Percentiles rank a stretch among this genome's conserved stretches.
Evolutionary conservation across 2,888 invertebrate species (phyloP).

Genomic region (Alentia gelatinosa): DNA sequence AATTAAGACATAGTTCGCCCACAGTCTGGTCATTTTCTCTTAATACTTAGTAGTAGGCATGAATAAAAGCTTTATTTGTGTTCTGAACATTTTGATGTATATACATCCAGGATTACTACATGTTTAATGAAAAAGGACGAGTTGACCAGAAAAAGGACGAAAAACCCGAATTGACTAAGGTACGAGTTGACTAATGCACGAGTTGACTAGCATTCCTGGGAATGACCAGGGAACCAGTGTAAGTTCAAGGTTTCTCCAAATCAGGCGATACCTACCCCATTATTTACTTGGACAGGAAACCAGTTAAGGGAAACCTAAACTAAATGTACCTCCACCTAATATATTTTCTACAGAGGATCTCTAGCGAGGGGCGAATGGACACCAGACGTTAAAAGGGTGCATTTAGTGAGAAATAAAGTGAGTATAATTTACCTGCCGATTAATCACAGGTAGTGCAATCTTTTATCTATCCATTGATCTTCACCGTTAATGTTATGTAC

Average conservation of each 20-base stretch:
- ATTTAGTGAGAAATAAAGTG: conserved; percentile 72
- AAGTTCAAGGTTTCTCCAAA: background rate
- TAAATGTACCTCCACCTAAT: background rate
- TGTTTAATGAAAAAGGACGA: too few relatives aligned
- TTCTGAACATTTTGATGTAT: too few relatives aligned
- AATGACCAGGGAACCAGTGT: background rate
- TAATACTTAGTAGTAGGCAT: too few relatives aligned
- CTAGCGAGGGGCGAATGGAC: conserved; percentile 70
- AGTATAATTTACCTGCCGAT: conserved; percentile 35
- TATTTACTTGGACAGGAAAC: background rate
- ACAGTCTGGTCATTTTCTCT: too few relatives aligned
- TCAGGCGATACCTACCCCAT: background rate
- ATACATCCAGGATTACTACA: too few relatives aligned
- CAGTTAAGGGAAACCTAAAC: background rate
- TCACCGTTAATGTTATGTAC: background rate
- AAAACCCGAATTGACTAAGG: too few relatives aligned
- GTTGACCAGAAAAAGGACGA: too few relatives aligned
- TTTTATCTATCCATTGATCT: background rate
- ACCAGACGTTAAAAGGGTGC: conserved; percentile 68
- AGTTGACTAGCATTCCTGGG: too few relatives aligned
- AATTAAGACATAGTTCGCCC: too few relatives aligned
- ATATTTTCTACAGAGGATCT: background rate
- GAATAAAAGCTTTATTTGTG: too few relatives aligned
- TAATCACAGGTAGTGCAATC: background rate
- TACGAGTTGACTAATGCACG: too few relatives aligned